A percentile compares a stretch with the other conserved stretches of the same genome.
These are phyloP conservation scores for Casuarius casuarius DNA, from an alignment of 2,113 vertebrate species.

Conservation along the genomic window DNA sequence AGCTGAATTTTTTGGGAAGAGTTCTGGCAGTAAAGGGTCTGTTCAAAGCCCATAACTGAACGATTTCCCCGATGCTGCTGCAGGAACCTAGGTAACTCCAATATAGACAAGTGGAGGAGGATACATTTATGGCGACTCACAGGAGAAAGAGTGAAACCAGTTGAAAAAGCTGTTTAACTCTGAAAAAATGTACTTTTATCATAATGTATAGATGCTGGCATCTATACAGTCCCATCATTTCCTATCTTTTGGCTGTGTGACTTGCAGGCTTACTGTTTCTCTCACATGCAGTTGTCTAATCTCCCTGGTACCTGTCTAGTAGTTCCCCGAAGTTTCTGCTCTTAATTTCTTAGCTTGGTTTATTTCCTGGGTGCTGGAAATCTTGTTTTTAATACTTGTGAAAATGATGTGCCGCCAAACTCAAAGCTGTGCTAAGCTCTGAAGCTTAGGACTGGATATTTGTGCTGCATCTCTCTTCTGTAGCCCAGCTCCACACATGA, in stretches of 20 bases:
- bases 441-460: neutral
- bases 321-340: neutral
- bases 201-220: neutral
- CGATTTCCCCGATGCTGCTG: neutral
- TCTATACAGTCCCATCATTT: neutral
- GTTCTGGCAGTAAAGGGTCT: neutral
- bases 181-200: neutral
- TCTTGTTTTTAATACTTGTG: neutral
- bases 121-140: neutral
- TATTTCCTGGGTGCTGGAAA: neutral
- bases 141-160: neutral
- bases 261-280: neutral
- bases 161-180: neutral
- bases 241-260: neutral
- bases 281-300: neutral
- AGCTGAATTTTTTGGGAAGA: fast-evolving
- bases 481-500: neutral
- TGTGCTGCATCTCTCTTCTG: neutral
- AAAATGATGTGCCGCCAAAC: neutral
- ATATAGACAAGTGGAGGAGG: too few species aligned
- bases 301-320: neutral
- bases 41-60: neutral
- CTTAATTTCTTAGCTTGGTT: neutral
- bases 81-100: neutral
- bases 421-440: neutral